phyloP scores from a whole-genome alignment of 2,797 vertebrate genomes.

The Tokudaia tokunoshimensis region DNA sequence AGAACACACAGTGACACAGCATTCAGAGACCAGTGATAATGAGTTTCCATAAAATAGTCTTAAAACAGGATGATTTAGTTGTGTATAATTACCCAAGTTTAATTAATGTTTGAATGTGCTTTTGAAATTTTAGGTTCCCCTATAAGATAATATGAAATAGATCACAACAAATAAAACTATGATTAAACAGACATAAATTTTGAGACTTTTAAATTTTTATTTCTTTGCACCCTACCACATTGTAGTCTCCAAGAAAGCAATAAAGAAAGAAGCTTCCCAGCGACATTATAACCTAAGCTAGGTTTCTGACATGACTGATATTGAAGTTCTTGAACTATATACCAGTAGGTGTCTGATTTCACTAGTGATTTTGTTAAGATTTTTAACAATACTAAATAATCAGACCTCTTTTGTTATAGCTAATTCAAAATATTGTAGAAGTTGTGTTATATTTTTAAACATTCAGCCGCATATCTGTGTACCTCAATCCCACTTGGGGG shows the following conservation, averaged over 20 bases:
- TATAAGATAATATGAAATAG: neutral
- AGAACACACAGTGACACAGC: neutral
- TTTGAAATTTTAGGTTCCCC: neutral
- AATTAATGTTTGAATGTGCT: neutral
- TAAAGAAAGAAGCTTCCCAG: neutral
- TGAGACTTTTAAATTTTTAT: neutral
- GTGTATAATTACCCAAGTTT: neutral
- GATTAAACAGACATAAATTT: neutral
- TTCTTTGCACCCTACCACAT: neutral
- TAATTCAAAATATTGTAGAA: neutral
- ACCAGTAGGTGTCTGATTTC: neutral
- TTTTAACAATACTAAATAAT: neutral
- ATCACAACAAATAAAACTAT: neutral
- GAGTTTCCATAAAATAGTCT: neutral
- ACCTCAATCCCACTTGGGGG: too few relatives aligned
- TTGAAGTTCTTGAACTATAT: neutral
- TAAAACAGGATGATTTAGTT: neutral
- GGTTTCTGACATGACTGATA: neutral
- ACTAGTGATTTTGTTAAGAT: neutral
- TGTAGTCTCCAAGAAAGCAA: neutral
- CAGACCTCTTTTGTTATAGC: neutral
- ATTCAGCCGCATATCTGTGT: neutral
- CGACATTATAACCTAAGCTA: neutral
- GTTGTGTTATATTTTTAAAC: neutral
- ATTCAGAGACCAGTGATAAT: neutral